Evolutionary conservation across 2,888 invertebrate genomes (phyloP), one percentile per base, ranked within the genome.

Genomic region (Archips xylosteana): DNA sequence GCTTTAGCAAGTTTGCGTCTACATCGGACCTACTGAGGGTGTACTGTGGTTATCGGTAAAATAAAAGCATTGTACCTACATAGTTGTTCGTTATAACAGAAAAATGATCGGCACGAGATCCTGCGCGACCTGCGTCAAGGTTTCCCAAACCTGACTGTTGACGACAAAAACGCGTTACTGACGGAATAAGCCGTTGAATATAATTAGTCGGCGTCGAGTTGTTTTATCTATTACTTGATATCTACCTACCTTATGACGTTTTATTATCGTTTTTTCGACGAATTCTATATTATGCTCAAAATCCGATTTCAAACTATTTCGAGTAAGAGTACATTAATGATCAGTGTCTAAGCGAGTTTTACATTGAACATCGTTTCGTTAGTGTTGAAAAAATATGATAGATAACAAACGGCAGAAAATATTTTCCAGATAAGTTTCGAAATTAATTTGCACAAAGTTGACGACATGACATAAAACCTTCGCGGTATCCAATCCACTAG

Each of bases 261-360:
- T 23, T 32, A 47, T 69, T 60, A 42, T 63, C 49, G 23, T 63
- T 4, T 85, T 86, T 94, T 61, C 94, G 63, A 57, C 12, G 57
- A 8, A 2, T 54, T 9, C 8, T 15, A 23, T 23, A 15, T 54
- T 54, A 54, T 8, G 23, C 51, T 23, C 23, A 15, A 54, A 54
- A 54, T 23, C 2, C 15, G 6, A 1, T 49, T 45, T 3, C 12
- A 45, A 49, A 49, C n/a, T 49, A 49, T n/a, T 49, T 49, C n/a
- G 49, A 2, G n/a, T n/a, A 0, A 49, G 6, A 39, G 49, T 12
- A 4, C 4, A 15, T 49, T 9, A 23, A 54, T 15, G 51, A 15
- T 54, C 15, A 2, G 8, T 54, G 15, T 15, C 8, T 15, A 8
- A 15, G 8, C 0, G 51, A 23, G 23, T 8, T 49, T n/a, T 49